Conservation (phyloP, 2,113 vertebrate genomes). For the Platichthys stellatus region DNA sequence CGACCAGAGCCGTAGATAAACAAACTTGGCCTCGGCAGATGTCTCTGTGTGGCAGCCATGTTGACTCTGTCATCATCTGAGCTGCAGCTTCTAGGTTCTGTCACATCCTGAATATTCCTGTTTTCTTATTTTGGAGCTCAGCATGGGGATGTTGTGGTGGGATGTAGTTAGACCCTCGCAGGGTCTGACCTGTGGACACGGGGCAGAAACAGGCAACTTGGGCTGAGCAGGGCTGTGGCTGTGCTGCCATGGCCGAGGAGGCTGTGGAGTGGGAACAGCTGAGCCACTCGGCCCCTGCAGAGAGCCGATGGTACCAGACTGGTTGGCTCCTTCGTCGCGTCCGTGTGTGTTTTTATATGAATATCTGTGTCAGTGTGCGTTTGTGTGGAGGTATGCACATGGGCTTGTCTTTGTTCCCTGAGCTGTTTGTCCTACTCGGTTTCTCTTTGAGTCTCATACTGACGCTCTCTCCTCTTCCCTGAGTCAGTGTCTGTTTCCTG, state of each 20-base stretch:
- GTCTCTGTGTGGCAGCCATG: constrained; percentile 41
- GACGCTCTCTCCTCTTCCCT: neutral
- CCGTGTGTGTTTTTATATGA: constrained; percentile 17
- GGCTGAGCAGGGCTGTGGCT: neutral
- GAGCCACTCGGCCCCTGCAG: no score
- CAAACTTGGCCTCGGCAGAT: constrained; percentile 49
- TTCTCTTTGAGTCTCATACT: constrained; percentile 3
- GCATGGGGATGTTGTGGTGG: constrained; percentile 18
- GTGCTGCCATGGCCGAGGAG: neutral
- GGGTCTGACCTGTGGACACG: constrained; percentile 1
- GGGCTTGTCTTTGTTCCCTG: constrained; percentile 9
- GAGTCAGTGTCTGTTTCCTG: neutral
- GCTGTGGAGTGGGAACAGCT: no score
- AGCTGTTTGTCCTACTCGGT: neutral
- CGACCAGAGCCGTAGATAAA: constrained; percentile 68
- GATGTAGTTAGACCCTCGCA: neutral
- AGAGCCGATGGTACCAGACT: constrained; percentile 4
- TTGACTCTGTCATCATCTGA: constrained; percentile 31
- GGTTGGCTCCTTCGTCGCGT: constrained; percentile 31
- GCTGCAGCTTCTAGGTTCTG: constrained; percentile 27
- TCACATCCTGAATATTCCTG: constrained; percentile 37
- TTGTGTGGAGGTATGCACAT: constrained; percentile 25
- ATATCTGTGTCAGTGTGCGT: constrained; percentile 40
- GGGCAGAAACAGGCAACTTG: no score
- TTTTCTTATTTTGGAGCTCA: constrained; percentile 10